Percentiles rank a stretch among this genome's conserved stretches.
Conservation (phyloP, 2,888 invertebrate genomes). For the Esperia sulphurella region DNA sequence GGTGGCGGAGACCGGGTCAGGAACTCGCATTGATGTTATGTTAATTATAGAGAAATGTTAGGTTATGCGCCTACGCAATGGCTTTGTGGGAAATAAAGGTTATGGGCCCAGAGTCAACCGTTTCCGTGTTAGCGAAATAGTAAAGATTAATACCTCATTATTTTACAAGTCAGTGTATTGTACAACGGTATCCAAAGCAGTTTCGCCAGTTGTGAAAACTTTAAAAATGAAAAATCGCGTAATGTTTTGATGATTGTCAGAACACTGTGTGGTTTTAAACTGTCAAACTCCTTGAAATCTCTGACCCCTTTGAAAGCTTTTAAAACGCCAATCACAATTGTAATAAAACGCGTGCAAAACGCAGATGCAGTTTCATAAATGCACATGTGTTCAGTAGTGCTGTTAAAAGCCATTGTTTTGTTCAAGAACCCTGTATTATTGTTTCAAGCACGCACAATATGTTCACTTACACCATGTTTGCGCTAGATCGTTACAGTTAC, state of each 20-base stretch:
- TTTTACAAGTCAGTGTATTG: no score
- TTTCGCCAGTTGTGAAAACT: no score
- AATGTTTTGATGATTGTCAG: no score
- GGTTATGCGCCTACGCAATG: not conserved
- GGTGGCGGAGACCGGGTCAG: not conserved
- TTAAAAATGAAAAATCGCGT: no score
- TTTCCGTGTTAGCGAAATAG: not conserved
- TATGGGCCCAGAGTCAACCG: not conserved
- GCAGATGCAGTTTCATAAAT: not conserved
- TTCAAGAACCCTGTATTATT: not conserved
- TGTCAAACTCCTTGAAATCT: not conserved
- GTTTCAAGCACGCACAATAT: constrained; percentile 4
- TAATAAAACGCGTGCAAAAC: not conserved
- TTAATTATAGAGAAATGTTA: not conserved
- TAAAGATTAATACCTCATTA: no score
- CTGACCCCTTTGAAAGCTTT: not conserved
- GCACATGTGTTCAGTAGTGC: not conserved
- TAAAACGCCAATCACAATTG: not conserved
- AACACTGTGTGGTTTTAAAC: no score
- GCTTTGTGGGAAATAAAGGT: not conserved
- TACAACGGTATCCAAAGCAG: no score
- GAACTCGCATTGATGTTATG: not conserved
- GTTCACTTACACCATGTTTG: not conserved
- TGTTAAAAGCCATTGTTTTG: not conserved
- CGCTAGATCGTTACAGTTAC: no score